These are phyloP conservation scores for Esox masquinongy DNA, from an alignment of 2,797 vertebrate genomes.

Conservation along the genomic window DNA sequence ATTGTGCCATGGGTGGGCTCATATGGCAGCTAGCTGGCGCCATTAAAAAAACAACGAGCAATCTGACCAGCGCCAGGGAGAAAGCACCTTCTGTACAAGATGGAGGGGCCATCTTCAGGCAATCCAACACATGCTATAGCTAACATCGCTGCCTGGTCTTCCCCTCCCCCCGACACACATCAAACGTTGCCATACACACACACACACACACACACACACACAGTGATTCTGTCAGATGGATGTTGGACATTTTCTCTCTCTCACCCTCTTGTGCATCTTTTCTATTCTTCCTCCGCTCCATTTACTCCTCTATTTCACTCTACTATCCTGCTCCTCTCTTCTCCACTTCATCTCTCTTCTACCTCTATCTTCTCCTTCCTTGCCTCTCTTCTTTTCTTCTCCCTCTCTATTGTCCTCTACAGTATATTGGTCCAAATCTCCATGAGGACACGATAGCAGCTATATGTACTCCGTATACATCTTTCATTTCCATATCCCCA, in stretches of 20 bases:
- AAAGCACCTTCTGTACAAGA: constrained; percentile 25
- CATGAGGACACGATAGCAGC: too few species aligned
- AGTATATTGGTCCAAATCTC: too few species aligned
- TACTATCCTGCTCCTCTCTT: not conserved
- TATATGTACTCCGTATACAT: too few species aligned
- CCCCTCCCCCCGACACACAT: not conserved
- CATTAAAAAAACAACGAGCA: constrained; percentile 29
- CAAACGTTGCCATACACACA: too few species aligned
- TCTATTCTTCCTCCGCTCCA: not conserved
- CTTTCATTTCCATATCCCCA: not conserved
- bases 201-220: not conserved
- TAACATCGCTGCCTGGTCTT: constrained; percentile 12
- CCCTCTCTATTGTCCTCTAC: not conserved
- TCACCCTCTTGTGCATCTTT: not conserved
- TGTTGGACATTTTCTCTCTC: not conserved
- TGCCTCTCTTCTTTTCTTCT: not conserved
- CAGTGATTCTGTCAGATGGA: not conserved
- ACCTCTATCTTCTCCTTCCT: not conserved
- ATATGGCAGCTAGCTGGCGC: constrained; percentile 13
- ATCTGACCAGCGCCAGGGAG: constrained; percentile 21
- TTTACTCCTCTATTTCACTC: not conserved
- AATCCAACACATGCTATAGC: constrained; percentile 25
- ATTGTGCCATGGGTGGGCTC: constrained; percentile 4
- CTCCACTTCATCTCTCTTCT: not conserved
- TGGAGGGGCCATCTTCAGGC: constrained; percentile 34